Conservation (phyloP, 2,888 invertebrate species). For the Anthrax anthrax region DNA sequence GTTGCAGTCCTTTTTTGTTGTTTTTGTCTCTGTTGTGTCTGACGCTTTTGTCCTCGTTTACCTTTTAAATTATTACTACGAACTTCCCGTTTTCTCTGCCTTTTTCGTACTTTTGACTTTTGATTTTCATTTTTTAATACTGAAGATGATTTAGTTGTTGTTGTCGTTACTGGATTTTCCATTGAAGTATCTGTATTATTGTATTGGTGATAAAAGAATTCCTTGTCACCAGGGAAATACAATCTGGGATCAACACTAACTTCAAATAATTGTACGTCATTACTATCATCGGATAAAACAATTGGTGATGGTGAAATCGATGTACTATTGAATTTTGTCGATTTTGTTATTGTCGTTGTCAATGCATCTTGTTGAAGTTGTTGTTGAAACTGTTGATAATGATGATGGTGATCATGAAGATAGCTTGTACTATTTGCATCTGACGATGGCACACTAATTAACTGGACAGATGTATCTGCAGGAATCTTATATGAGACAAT, state of each 20-base stretch:
- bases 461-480: conserved; percentile 31
- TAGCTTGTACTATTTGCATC: conserved; percentile 10
- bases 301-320: background rate
- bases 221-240: conserved; percentile 13
- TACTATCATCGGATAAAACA: background rate
- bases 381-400: background rate
- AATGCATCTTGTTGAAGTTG: background rate
- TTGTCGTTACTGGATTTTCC: background rate
- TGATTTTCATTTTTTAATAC: background rate
- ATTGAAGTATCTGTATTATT: background rate
- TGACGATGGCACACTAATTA: conserved; percentile 27
- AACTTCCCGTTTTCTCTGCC: conserved; percentile 1
- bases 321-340: background rate
- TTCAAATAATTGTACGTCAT: conserved; percentile 14
- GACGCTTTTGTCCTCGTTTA: background rate
- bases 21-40: background rate
- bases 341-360: background rate
- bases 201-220: background rate
- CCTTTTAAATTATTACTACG: background rate
- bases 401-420: conserved; percentile 14
- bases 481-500: conserved; percentile 30
- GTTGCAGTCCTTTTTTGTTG: background rate
- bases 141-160: background rate
- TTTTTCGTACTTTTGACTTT: background rate
- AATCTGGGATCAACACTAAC: conserved; percentile 17